Evolutionary conservation across 2,797 vertebrate genomes (phyloP).

Genomic region (Muscicapa comitata): DNA sequence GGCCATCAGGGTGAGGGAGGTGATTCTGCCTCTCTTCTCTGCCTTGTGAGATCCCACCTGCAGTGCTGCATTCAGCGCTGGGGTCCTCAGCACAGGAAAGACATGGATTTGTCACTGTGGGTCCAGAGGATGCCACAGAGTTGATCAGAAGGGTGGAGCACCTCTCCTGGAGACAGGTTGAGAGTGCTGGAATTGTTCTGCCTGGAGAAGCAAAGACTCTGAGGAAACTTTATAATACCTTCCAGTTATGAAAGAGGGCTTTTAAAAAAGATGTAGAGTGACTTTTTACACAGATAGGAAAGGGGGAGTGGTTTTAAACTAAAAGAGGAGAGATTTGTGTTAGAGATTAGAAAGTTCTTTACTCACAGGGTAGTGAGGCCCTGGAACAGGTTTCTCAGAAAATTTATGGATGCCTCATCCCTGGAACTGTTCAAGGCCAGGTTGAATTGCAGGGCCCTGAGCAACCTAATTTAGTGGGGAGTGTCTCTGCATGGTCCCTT

Average conservation of each 20-base stretch:
- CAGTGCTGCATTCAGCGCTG: background rate
- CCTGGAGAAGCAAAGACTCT: background rate
- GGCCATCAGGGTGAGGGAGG: background rate
- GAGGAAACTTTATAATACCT: background rate
- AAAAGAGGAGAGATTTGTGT: background rate
- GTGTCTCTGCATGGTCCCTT: background rate
- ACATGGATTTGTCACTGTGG: background rate
- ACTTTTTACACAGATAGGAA: background rate
- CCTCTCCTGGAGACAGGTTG: background rate
- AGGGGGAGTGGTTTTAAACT: background rate
- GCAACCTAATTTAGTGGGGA: background rate
- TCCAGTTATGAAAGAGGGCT: background rate
- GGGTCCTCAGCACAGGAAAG: background rate
- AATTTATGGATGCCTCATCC: background rate
- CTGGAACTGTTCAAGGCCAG: background rate
- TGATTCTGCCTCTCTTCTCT: background rate
- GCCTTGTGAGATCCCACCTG: background rate
- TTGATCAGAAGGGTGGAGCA: background rate
- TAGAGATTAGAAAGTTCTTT: background rate
- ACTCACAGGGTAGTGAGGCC: background rate
- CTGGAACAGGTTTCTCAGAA: background rate
- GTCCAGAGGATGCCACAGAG: background rate
- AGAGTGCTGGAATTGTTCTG: background rate
- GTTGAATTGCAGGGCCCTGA: background rate
- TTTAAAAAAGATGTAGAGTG: background rate